Conservation (phyloP, 1,140 invertebrate species). For the Teleopsis dalmanni region DNA sequence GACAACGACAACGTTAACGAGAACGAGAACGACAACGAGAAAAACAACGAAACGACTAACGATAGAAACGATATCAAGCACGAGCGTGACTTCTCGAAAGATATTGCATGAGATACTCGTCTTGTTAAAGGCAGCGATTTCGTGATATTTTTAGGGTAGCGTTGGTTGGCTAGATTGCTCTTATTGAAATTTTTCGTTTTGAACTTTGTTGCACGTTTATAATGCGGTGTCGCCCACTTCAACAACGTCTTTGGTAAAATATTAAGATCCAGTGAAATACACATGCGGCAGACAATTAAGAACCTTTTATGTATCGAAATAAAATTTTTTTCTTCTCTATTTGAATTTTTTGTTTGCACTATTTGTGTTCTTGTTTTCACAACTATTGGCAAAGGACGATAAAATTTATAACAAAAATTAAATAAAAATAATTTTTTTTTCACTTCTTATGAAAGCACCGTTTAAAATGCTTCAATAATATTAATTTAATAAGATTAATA, state of each 20-base stretch:
- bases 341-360: not conserved
- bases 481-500: too few species aligned
- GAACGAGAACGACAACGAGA: not conserved
- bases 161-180: not conserved
- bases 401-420: constrained; percentile 3
- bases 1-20: not conserved
- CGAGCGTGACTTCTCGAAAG: too few species aligned
- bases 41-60: not conserved
- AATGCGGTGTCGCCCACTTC: constrained; percentile 6
- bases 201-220: constrained; percentile 8
- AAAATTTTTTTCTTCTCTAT: not conserved
- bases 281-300: constrained; percentile 7
- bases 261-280: not conserved
- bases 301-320: not conserved
- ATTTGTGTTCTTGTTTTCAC: too few species aligned
- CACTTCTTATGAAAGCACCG: not conserved
- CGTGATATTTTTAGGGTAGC: not conserved
- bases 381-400: not conserved
- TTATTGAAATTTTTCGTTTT: constrained; percentile 2
- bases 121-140: too few species aligned
- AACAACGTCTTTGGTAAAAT: constrained; percentile 11
- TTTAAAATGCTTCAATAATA: too few species aligned
- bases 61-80: too few species aligned
- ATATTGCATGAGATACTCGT: too few species aligned
- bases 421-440: not conserved